Percentiles rank a stretch among this genome's conserved stretches.
These are phyloP conservation scores for Scylla paramamosain DNA, from an alignment of 1,140 invertebrate genomes.

Conservation along the genomic window DNA sequence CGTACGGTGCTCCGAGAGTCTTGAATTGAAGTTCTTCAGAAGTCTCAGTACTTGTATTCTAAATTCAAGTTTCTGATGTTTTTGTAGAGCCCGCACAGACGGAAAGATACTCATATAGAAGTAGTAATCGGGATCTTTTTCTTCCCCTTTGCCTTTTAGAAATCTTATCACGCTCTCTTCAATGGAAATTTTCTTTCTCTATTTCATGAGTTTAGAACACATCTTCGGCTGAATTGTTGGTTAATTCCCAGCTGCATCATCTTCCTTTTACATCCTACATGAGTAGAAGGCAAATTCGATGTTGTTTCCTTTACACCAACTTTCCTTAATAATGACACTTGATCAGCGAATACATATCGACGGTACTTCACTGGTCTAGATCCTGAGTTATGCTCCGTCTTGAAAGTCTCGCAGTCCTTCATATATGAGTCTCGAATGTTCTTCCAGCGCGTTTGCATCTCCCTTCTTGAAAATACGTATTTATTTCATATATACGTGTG, in stretches of 20 bases:
- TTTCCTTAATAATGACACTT: constrained; percentile 33
- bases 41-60: constrained; percentile 34
- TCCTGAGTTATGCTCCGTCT: background rate
- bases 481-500: background rate
- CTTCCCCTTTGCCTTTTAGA: background rate
- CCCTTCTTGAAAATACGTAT: constrained; percentile 35
- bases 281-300: background rate
- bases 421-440: constrained; percentile 49
- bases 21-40: constrained; percentile 29
- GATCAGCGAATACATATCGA: constrained; percentile 40
- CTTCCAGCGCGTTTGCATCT: constrained; percentile 7
- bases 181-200: background rate
- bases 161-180: background rate
- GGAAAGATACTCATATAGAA: constrained; percentile 52
- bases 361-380: constrained; percentile 2
- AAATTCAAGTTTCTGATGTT: constrained; percentile 48
- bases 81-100: constrained; percentile 30
- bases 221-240: background rate
- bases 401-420: constrained; percentile 38
- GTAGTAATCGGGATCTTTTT: constrained; percentile 37
- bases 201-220: background rate
- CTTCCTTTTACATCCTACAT: background rate
- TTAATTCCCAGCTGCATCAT: background rate
- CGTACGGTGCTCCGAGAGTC: background rate
- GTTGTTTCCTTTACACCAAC: background rate